phyloP scores from a whole-genome alignment of 2,797 vertebrate genomes.

The Siniperca obscura region DNA sequence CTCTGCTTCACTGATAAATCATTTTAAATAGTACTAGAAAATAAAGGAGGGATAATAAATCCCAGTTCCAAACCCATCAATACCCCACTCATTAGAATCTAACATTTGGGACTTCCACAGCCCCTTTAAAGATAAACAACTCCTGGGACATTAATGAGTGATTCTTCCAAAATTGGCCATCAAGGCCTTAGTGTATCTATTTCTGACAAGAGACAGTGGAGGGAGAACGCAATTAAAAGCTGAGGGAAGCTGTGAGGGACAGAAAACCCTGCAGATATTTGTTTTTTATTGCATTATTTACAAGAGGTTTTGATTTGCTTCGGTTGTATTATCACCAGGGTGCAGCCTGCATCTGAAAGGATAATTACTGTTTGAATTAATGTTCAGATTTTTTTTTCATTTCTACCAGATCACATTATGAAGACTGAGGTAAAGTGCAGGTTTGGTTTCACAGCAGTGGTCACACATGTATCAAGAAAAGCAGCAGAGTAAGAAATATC shows the following conservation, averaged over 20 bases:
- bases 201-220: neutral
- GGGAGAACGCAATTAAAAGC: neutral
- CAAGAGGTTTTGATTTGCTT: neutral
- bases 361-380: slow-evolving; percentile 6
- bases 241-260: neutral
- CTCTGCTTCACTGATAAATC: neutral
- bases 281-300: slow-evolving; percentile 20
- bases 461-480: neutral
- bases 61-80: neutral
- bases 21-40: neutral
- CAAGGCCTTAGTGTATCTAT: neutral
- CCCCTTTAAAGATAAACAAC: too few relatives aligned
- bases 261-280: neutral
- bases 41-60: slow-evolving; percentile 1
- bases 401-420: slow-evolving; percentile 1
- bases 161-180: neutral
- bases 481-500: slow-evolving; percentile 6
- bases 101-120: slow-evolving; percentile 1
- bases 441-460: neutral
- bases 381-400: neutral
- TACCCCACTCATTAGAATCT: neutral
- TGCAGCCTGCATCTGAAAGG: slow-evolving; percentile 1
- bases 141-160: neutral
- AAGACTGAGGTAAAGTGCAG: neutral
- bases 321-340: neutral